Conservation (phyloP, 2,797 vertebrate genomes). For the Myripristis jacobus region DNA sequence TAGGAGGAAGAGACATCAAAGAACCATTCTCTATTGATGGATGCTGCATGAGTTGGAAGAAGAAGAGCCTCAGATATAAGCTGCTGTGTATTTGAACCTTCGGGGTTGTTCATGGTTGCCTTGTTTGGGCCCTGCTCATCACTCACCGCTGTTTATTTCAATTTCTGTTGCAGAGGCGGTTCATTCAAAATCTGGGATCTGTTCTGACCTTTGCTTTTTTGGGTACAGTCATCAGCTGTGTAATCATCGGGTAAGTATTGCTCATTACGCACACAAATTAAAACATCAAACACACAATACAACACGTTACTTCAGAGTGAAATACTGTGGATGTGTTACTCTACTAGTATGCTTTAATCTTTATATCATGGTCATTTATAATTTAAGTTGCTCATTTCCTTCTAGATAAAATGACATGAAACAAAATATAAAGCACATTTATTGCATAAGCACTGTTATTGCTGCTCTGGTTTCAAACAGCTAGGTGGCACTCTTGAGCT, state of each 20-base stretch:
- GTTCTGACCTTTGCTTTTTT: constrained; percentile 88
- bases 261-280: constrained; percentile 1
- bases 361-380: no score
- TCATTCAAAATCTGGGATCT: constrained; percentile 88
- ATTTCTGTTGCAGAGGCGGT: constrained; percentile 81
- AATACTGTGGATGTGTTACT: no score
- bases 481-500: constrained; percentile 69
- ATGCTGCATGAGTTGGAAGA: not conserved
- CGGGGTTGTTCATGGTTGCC: constrained; percentile 2
- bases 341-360: no score
- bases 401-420: not conserved
- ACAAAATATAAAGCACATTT: not conserved
- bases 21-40: not conserved
- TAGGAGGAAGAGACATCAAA: not conserved
- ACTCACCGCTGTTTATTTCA: constrained; percentile 16
- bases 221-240: constrained; percentile 87
- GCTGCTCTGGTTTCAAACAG: constrained; percentile 26
- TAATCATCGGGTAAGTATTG: constrained; percentile 86
- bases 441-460: not conserved
- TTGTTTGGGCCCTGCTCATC: constrained; percentile 1
- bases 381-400: no score
- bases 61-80: not conserved
- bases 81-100: not conserved
- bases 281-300: not conserved
- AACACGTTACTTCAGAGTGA: not conserved